Percentiles rank a stretch among this genome's conserved stretches.
Evolutionary conservation across 2,888 invertebrate species (phyloP).

Genomic region (Malacosoma neustria): DNA sequence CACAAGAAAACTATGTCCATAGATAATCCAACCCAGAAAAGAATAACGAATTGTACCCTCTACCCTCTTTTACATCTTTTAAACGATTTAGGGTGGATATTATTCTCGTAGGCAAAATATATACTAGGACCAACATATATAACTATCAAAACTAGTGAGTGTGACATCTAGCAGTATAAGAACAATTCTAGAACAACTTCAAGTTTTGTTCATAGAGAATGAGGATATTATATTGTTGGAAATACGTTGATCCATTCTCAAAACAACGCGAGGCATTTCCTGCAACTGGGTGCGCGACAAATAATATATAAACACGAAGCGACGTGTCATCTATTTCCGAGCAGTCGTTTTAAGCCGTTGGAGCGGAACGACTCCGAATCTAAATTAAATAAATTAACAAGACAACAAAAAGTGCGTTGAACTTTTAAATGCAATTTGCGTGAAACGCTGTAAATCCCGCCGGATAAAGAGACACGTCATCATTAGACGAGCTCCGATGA

Average conservation of each 20-base stretch:
- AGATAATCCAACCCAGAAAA: too few relatives aligned
- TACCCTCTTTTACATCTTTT: too few relatives aligned
- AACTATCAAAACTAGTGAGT: too few relatives aligned
- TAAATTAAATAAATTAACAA: constrained; percentile 26
- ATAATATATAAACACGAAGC: background rate
- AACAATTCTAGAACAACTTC: too few relatives aligned
- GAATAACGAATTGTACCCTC: too few relatives aligned
- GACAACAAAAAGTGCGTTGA: constrained; percentile 39
- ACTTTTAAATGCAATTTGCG: constrained; percentile 48
- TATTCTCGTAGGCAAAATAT: too few relatives aligned
- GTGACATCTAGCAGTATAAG: too few relatives aligned
- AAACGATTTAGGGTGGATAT: too few relatives aligned
- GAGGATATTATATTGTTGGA: background rate
- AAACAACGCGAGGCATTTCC: background rate
- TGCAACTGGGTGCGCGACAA: background rate
- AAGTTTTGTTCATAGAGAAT: background rate
- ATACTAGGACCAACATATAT: too few relatives aligned
- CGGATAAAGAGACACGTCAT: constrained; percentile 62
- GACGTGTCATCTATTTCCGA: background rate
- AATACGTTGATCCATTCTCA: background rate
- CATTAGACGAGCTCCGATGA: constrained; percentile 57
- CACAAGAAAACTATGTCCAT: too few relatives aligned
- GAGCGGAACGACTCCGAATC: constrained; percentile 13
- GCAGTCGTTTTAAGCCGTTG: background rate
- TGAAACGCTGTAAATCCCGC: constrained; percentile 44